Evolutionary conservation across 2,888 invertebrate species (phyloP).

Genomic region (Matsumyia berberina): DNA sequence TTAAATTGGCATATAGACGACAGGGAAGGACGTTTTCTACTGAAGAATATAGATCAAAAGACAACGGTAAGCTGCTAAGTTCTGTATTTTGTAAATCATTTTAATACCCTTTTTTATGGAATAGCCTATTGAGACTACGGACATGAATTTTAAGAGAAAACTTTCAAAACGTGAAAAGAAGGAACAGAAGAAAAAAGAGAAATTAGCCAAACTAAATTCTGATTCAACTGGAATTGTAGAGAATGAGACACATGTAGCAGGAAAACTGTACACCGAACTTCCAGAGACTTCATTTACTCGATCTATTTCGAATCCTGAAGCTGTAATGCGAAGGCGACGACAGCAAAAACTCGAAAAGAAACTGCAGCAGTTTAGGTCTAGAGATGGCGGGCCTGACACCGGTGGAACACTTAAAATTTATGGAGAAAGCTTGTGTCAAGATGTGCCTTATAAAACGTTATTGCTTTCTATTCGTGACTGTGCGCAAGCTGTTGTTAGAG

Average conservation of each 20-base stretch:
- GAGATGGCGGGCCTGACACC: slow-evolving; percentile 97
- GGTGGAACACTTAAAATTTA: slow-evolving; percentile 97
- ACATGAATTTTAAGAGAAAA: slow-evolving; percentile 95
- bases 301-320: slow-evolving; percentile 99
- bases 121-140: slow-evolving; percentile 89
- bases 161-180: slow-evolving; percentile 99
- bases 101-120: background rate
- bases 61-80: slow-evolving; percentile 84
- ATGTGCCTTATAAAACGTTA: slow-evolving; percentile 99
- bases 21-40: slow-evolving; percentile 97
- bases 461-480: slow-evolving; percentile 96
- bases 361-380: slow-evolving; percentile 96
- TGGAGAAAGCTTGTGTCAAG: slow-evolving; percentile 97
- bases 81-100: background rate
- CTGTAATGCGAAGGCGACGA: slow-evolving; percentile 98
- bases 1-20: slow-evolving; percentile 99
- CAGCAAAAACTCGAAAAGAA: slow-evolving; percentile 98
- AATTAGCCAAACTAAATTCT: slow-evolving; percentile 91
- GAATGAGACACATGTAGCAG: slow-evolving; percentile 91
- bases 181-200: slow-evolving; percentile 97
- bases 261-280: slow-evolving; percentile 97
- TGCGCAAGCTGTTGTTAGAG: slow-evolving; percentile 95
- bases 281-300: slow-evolving; percentile 99
- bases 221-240: slow-evolving; percentile 85
- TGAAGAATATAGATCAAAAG: slow-evolving; percentile 94